A percentile compares a stretch with the other conserved stretches of the same genome.
phyloP scores from a whole-genome alignment of 2,113 vertebrate species.

The Thunnus thynnus region DNA sequence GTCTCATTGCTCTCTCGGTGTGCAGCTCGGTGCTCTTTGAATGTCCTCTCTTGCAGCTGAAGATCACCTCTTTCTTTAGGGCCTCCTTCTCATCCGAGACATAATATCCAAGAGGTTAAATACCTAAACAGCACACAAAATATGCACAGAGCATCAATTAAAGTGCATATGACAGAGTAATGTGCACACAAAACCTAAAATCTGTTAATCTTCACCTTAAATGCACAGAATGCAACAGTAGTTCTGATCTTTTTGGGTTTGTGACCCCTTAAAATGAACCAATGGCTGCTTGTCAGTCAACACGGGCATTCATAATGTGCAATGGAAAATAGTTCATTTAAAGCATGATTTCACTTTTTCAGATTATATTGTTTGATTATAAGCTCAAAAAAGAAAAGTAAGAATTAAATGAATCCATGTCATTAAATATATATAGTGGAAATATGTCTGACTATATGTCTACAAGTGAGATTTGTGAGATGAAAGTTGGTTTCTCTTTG shows the following conservation, averaged over 20 bases:
- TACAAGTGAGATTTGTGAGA: too few relatives aligned
- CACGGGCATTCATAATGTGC: background rate
- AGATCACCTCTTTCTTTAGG: background rate
- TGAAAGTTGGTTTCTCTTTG: too few relatives aligned
- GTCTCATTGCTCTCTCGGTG: background rate
- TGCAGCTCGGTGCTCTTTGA: too few relatives aligned
- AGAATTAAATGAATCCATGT: background rate
- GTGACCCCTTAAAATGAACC: constrained; percentile 3
- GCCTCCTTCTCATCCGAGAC: background rate
- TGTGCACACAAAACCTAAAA: background rate
- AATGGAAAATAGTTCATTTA: background rate
- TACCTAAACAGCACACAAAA: background rate
- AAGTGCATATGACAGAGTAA: background rate
- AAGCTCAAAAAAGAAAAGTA: background rate
- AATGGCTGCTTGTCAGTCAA: background rate
- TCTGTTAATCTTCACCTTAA: background rate
- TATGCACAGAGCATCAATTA: background rate
- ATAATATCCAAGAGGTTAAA: background rate
- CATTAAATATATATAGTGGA: background rate
- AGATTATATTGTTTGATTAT: background rate
- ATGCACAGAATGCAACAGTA: background rate
- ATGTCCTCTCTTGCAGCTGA: background rate
- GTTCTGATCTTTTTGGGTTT: background rate
- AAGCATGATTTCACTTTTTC: background rate
- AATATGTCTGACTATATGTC: background rate